Evolutionary conservation across 1,140 invertebrate species (phyloP).

Genomic region (Glomeris maerens): DNA sequence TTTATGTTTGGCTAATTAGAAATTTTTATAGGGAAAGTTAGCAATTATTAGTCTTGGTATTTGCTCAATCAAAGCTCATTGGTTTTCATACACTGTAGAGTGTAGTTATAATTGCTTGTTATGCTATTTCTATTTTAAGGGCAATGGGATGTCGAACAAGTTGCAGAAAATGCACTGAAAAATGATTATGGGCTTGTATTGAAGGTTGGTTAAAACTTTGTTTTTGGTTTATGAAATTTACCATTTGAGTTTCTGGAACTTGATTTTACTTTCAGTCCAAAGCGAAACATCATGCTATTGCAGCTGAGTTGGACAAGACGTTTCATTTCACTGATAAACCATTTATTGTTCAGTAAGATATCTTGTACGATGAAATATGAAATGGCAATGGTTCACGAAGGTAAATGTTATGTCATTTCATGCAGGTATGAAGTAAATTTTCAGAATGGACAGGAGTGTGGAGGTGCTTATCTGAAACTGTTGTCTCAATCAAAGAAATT

Average conservation of each 20-base stretch:
- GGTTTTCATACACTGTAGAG: too few species aligned
- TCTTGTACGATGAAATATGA: neutral
- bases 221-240: neutral
- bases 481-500: conserved; percentile 43
- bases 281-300: conserved; percentile 91
- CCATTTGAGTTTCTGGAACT: neutral
- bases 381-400: conserved; percentile 27
- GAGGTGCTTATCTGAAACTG: conserved; percentile 93
- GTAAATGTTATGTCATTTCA: conserved; percentile 38
- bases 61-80: too few species aligned
- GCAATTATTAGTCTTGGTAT: too few species aligned
- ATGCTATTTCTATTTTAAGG: conserved; percentile 33
- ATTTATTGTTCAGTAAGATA: conserved; percentile 79
- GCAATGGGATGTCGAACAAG: conserved; percentile 59
- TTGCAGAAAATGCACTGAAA: conserved; percentile 54
- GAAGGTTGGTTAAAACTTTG: conserved; percentile 36
- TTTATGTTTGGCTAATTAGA: too few species aligned
- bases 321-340: conserved; percentile 79
- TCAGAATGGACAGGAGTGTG: conserved; percentile 95
- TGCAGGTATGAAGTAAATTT: conserved; percentile 42
- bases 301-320: conserved; percentile 58
- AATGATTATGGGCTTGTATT: conserved; percentile 80
- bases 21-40: too few species aligned
- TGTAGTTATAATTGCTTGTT: too few species aligned
- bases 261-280: conserved; percentile 45